Conservation (phyloP, 1,140 invertebrate species). For the Cyclina sinensis region DNA sequence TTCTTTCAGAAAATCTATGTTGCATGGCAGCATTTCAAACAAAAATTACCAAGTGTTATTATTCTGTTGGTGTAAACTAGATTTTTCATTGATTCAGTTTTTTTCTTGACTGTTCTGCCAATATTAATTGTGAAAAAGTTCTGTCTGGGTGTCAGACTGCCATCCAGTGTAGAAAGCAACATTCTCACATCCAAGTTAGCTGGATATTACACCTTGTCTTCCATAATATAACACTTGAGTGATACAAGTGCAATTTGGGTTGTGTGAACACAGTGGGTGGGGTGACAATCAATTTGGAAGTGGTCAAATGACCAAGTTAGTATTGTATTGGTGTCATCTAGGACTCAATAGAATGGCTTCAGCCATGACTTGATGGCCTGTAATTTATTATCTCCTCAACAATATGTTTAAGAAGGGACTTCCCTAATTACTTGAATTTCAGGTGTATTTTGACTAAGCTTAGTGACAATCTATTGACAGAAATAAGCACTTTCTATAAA, state of each 20-base stretch:
- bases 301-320: conserved; percentile 56
- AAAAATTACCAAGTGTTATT: too few species aligned
- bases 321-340: conserved; percentile 43
- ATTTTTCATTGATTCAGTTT: background rate
- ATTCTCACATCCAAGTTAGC: conserved; percentile 11
- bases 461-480: conserved; percentile 17
- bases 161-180: background rate
- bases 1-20: too few species aligned
- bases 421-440: conserved; percentile 54
- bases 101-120: background rate
- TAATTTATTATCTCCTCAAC: conserved; percentile 54
- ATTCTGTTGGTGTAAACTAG: too few species aligned
- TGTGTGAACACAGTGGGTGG: conserved; percentile 50
- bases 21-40: too few species aligned
- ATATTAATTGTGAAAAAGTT: background rate
- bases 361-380: conserved; percentile 39
- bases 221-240: background rate
- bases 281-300: conserved; percentile 23
- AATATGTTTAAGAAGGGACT: conserved; percentile 40
- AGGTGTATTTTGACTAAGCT: background rate
- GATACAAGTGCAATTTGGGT: background rate
- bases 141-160: background rate
- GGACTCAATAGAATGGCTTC: background rate
- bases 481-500: conserved; percentile 15
- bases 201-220: conserved; percentile 1